Evolutionary conservation across 2,113 vertebrate species (phyloP).

Genomic region (Halcyon malimbica): DNA sequence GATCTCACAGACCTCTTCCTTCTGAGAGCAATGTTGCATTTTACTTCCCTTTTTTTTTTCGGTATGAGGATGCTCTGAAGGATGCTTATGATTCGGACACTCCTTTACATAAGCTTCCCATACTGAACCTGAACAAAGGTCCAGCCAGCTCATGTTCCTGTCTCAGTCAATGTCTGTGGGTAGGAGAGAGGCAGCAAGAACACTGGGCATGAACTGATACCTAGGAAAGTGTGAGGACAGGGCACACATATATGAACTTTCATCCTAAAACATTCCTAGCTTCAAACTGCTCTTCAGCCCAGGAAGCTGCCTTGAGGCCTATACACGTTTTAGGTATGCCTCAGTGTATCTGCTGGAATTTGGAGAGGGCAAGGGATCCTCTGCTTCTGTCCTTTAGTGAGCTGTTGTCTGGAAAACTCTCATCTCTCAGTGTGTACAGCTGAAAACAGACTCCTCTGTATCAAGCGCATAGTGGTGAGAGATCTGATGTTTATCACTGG

Average conservation of each 20-base stretch:
- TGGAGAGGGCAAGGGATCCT: not conserved
- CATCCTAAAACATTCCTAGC: not conserved
- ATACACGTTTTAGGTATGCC: not conserved
- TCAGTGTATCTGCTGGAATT: not conserved
- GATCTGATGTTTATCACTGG: not conserved
- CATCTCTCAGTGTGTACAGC: not conserved
- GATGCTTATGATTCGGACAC: not conserved
- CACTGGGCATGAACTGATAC: not conserved
- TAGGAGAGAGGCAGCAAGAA: not conserved
- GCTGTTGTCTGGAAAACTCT: not conserved
- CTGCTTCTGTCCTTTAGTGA: not conserved
- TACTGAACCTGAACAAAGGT: not conserved
- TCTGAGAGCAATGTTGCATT: not conserved
- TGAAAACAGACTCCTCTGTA: not conserved
- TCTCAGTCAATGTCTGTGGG: not conserved
- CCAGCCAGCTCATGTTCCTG: not conserved
- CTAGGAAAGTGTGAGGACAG: not conserved
- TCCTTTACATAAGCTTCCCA: not conserved
- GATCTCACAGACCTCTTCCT: not conserved
- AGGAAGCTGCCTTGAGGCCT: not conserved
- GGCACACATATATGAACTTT: not conserved
- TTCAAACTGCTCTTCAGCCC: not conserved
- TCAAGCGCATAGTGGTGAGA: not conserved
- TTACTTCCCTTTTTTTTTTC: not conserved
- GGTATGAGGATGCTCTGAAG: not conserved